Evolutionary conservation across 2,113 vertebrate species (phyloP).

Genomic region (Microcebus ravelobensis): DNA sequence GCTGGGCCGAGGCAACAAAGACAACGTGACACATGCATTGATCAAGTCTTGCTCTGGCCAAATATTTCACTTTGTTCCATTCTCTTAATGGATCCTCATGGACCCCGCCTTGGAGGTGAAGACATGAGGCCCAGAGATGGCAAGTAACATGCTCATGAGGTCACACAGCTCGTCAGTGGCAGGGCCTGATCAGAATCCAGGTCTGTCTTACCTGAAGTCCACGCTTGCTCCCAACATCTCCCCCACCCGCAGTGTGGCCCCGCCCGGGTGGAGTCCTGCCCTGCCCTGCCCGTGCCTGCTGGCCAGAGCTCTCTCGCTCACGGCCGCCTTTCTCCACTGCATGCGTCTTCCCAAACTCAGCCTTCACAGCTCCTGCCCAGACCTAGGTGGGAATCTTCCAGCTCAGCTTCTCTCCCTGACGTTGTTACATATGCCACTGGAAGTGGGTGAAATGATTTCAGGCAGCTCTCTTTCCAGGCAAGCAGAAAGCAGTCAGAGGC

Average conservation of each 20-base stretch:
- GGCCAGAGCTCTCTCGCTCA: neutral
- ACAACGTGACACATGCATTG: too few species aligned
- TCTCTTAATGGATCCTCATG: neutral
- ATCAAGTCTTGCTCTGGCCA: neutral
- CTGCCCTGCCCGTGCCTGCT: neutral
- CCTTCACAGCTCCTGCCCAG: neutral
- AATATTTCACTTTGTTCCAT: neutral
- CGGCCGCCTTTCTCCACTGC: neutral
- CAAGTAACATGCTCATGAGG: neutral
- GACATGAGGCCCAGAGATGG: neutral
- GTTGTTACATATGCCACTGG: neutral
- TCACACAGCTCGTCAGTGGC: neutral
- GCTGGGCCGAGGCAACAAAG: neutral
- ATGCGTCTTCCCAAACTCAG: neutral
- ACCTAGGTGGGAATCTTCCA: neutral
- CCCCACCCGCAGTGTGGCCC: neutral
- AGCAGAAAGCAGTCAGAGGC: neutral
- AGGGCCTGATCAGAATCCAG: neutral
- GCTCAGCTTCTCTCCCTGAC: accelerated
- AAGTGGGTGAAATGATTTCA: neutral
- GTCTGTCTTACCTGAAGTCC: neutral
- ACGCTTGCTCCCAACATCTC: neutral
- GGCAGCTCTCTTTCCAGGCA: neutral
- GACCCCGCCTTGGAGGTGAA: neutral
- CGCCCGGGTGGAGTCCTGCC: neutral